A percentile compares a stretch with the other conserved stretches of the same genome.
Evolutionary conservation across 2,797 vertebrate genomes (phyloP).

Genomic region (Platalea minor): DNA sequence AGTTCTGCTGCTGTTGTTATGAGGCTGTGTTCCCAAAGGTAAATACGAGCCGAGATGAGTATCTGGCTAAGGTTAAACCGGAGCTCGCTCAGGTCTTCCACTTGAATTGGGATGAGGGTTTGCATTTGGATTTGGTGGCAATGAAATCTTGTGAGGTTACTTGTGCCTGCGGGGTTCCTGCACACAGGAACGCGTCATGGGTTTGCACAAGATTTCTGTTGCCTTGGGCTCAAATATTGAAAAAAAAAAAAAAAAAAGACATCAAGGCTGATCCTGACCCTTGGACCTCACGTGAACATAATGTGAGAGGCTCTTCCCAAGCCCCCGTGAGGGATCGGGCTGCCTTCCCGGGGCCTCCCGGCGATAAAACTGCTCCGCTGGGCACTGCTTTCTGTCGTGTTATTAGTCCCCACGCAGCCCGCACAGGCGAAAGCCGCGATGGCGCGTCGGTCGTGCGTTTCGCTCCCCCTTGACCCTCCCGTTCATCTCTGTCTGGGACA

Average conservation of each 20-base stretch:
- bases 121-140: not conserved
- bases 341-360: fast-evolving
- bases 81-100: not conserved
- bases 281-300: not conserved
- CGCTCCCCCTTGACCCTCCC: not conserved
- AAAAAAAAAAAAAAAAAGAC: not conserved
- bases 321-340: fast-evolving
- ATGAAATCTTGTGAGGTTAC: not conserved
- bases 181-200: not conserved
- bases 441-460: fast-evolving
- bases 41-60: not conserved
- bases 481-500: conserved; percentile 26
- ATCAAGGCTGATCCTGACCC: not conserved
- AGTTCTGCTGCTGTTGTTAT: not conserved
- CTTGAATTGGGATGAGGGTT: not conserved
- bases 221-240: not conserved
- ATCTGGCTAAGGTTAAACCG: not conserved
- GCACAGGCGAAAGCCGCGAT: not conserved
- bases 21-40: not conserved
- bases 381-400: not conserved
- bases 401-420: not conserved
- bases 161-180: not conserved
- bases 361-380: not conserved
- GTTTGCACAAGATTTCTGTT: not conserved
- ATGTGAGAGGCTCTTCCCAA: not conserved